These are phyloP conservation scores for Phlogophora meticulosa DNA, from an alignment of 2,888 invertebrate genomes.

Conservation along the genomic window DNA sequence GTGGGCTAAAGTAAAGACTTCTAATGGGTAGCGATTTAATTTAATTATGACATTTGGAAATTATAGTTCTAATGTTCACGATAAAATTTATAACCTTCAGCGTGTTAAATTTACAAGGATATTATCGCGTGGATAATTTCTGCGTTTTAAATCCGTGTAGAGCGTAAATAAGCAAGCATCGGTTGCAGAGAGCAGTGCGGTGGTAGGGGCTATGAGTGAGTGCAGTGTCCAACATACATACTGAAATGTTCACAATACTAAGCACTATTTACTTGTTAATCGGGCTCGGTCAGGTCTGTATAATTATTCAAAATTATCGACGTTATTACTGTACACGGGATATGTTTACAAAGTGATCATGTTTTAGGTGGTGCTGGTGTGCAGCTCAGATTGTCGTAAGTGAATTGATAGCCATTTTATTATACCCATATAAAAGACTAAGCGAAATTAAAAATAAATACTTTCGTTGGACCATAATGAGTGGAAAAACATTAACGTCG, in stretches of 20 bases:
- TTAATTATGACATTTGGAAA: slow-evolving; percentile 57
- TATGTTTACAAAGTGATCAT: slow-evolving; percentile 62
- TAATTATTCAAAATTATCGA: slow-evolving; percentile 42
- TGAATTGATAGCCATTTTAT: slow-evolving; percentile 56
- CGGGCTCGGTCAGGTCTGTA: slow-evolving; percentile 75
- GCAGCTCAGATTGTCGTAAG: slow-evolving; percentile 77
- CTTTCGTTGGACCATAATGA: slow-evolving; percentile 30
- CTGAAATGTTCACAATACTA: slow-evolving; percentile 65
- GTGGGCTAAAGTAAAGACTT: slow-evolving; percentile 18
- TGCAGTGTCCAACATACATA: slow-evolving; percentile 67
- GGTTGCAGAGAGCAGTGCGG: slow-evolving; percentile 72
- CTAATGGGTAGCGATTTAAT: slow-evolving; percentile 39
- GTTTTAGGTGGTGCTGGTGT: slow-evolving; percentile 76
- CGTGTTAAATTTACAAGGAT: slow-evolving; percentile 78
- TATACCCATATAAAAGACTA: slow-evolving; percentile 6
- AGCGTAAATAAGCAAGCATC: slow-evolving; percentile 76
- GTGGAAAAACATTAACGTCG: slow-evolving; percentile 17
- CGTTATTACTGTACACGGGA: slow-evolving; percentile 42
- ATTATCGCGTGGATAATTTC: slow-evolving; percentile 86
- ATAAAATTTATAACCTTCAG: slow-evolving; percentile 71
- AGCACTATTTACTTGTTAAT: slow-evolving; percentile 64
- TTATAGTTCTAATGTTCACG: slow-evolving; percentile 59
- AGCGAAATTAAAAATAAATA: slow-evolving; percentile 23
- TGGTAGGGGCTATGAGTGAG: slow-evolving; percentile 69
- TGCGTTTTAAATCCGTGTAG: slow-evolving; percentile 73